phyloP scores from a whole-genome alignment of 2,113 vertebrate species.

The Clarias macrocephalus region DNA sequence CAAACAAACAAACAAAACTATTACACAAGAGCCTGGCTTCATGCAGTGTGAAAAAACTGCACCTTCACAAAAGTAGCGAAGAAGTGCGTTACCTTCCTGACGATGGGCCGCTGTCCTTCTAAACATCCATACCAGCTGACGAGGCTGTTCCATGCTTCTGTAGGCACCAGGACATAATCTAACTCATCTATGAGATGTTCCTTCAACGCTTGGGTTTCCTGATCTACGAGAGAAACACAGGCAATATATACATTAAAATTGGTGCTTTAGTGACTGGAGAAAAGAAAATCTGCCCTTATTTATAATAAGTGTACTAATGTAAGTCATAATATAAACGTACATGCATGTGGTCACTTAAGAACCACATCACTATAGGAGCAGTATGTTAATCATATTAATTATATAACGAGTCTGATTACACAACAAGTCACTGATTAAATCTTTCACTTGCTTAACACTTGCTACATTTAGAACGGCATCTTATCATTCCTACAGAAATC shows the following conservation, averaged over 20 bases:
- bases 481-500: background rate
- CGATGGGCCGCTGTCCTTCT: conserved; percentile 87
- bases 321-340: background rate
- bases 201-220: conserved; percentile 85
- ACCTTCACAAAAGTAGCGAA: background rate
- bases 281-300: background rate
- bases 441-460: background rate
- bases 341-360: background rate
- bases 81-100: conserved; percentile 82
- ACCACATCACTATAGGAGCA: background rate
- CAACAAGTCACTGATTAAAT: too few relatives aligned
- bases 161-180: conserved; percentile 92
- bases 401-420: too few relatives aligned
- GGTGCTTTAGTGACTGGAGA: background rate
- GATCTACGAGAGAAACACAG: conserved; percentile 71
- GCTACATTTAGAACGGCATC: background rate
- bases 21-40: background rate
- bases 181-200: conserved; percentile 94
- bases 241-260: background rate
- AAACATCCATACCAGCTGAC: conserved; percentile 88
- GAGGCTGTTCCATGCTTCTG: conserved; percentile 90
- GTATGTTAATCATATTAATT: background rate
- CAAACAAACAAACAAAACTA: background rate
- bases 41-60: background rate
- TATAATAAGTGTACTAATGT: background rate